Conservation (phyloP, 2,113 vertebrate species). For the Ramphastos sulfuratus region DNA sequence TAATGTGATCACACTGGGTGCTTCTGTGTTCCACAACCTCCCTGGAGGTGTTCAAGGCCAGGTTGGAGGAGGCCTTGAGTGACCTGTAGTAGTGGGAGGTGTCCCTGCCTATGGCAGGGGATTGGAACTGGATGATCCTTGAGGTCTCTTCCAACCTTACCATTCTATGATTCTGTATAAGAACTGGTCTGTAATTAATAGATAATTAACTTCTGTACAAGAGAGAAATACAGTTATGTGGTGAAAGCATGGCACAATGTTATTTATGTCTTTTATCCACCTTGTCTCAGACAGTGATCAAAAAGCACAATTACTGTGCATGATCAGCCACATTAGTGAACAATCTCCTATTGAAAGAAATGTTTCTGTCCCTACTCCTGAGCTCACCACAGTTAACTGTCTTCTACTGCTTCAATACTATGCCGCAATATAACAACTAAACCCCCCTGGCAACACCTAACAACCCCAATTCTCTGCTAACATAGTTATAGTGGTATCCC, state of each 20-base stretch:
- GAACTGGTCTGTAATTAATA: neutral
- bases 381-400: neutral
- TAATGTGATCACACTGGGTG: no score
- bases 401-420: neutral
- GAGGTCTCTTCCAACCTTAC: no score
- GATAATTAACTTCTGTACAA: neutral
- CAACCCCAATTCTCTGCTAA: neutral
- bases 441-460: neutral
- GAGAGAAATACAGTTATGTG: neutral
- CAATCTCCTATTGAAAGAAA: neutral
- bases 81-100: no score
- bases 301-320: neutral
- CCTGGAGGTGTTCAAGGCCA: no score
- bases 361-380: accelerated
- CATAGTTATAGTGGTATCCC: neutral
- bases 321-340: neutral
- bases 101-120: no score
- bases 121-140: no score
- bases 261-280: neutral
- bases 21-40: no score
- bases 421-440: neutral
- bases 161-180: neutral
- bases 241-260: neutral
- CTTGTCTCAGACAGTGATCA: neutral
- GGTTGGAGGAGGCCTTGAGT: no score